These are phyloP conservation scores for Protonibea diacanthus DNA, from an alignment of 2,797 vertebrate species.

Conservation along the genomic window DNA sequence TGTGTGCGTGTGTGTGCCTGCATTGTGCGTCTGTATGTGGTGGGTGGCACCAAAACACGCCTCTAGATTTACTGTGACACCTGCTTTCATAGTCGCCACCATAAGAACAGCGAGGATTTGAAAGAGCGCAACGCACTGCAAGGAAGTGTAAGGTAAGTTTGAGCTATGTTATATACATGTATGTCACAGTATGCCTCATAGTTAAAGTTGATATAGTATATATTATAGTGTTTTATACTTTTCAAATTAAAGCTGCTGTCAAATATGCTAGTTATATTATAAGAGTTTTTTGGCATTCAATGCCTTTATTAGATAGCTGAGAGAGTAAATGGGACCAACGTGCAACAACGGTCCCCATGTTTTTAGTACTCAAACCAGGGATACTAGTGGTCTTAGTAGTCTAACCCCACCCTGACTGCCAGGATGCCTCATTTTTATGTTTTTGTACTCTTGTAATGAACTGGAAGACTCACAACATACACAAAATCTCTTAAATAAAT, in stretches of 20 bases:
- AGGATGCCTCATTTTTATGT: neutral
- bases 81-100: constrained; percentile 16
- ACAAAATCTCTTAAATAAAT: neutral
- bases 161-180: neutral
- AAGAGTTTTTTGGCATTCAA: neutral
- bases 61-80: constrained; percentile 20
- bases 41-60: constrained; percentile 43
- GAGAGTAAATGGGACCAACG: neutral
- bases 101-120: neutral
- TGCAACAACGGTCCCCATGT: neutral
- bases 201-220: no score
- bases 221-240: neutral
- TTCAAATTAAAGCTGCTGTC: neutral
- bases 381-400: no score
- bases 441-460: neutral
- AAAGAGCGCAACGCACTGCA: neutral
- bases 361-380: neutral
- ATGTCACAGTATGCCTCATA: neutral
- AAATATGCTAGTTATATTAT: neutral
- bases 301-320: neutral
- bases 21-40: constrained; percentile 13
- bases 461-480: neutral
- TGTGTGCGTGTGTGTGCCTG: neutral
- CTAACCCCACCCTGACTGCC: neutral
- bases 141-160: constrained; percentile 47